Evolutionary conservation across 2,888 invertebrate species (phyloP).

Genomic region (Adineta ricciae): DNA sequence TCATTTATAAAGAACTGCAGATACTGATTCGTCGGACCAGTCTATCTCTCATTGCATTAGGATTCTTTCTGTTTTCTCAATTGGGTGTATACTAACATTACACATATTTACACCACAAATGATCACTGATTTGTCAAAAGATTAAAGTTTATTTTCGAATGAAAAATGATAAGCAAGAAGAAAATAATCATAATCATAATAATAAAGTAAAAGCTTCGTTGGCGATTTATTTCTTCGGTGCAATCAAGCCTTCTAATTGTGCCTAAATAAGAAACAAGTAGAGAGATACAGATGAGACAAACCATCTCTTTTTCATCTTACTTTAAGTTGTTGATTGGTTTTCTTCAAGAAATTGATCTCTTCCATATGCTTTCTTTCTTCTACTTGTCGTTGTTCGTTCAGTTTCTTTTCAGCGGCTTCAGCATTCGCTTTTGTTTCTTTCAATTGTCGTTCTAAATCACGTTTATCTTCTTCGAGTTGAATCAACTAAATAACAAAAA

Average conservation of each 20-base stretch:
- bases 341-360: constrained; percentile 82
- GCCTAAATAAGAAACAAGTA: constrained; percentile 57
- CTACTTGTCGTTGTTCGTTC: constrained; percentile 70
- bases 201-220: too few relatives aligned
- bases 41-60: too few relatives aligned
- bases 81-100: too few relatives aligned
- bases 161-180: neutral
- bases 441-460: constrained; percentile 66
- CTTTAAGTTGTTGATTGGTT: constrained; percentile 84
- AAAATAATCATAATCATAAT: neutral
- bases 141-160: neutral
- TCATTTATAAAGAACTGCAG: too few relatives aligned
- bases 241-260: constrained; percentile 84
- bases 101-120: too few relatives aligned
- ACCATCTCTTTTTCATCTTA: constrained; percentile 43
- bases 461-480: constrained; percentile 64
- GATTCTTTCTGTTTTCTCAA: too few relatives aligned
- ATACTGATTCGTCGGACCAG: too few relatives aligned
- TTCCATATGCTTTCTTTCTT: constrained; percentile 81
- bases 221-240: constrained; percentile 70
- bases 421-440: constrained; percentile 50
- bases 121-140: neutral
- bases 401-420: constrained; percentile 51
- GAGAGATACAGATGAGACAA: neutral
- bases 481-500: constrained; percentile 60